Evolutionary conservation across 1,140 invertebrate species (phyloP), one percentile per base, ranked within the genome.

Genomic region (Zaprionus capensis): DNA sequence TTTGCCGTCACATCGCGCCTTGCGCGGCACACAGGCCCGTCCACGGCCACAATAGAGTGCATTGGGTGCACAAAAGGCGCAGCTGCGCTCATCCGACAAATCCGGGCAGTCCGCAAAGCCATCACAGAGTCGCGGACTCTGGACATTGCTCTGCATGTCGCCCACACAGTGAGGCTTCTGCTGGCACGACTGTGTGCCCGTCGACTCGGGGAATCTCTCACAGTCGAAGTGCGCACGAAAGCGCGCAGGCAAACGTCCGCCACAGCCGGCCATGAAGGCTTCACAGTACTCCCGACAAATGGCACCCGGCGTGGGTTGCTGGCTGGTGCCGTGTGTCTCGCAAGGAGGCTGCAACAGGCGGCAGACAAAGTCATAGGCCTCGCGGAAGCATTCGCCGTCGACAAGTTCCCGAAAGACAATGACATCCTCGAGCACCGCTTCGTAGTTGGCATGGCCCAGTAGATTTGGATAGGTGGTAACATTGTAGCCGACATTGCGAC

Each of bases 221-320:
- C 97, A 98, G 83, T 97, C 96, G 46, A 98, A 94, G 36, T 95
- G 93, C 36, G 95, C 94, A 17, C 95, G 95, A 24, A 98, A 94
- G 38, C 95, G 94, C 4, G 95, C 94, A 0, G 96, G 95, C 12
- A 98, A 84, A 7, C 97, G 94, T 69, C 94, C 94, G 0, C 96
- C 97, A 91, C 97, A 98, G 4, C 97, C 96, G 0, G 94, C 93
- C 95, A 96, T 96, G 88, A 98, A 98, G 56, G 97, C 96, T 66
- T 96, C 94, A 90, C 97, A 98, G 92, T 98, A 98, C 76, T 96
- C 95, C 11, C 96, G 94, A 80, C 97, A 98, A 1, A 97, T 97
- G 26, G 74, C 49, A 1, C 92, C 92, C 0, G 91, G 70, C 12
- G 83, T 88, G 24, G 92, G 92, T 69, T 91, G 76, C 31, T 82